Base-by-base conservation (phyloP, 92 coral and sea anemone genomes). In the Parazoanthus swiftii region DNA sequence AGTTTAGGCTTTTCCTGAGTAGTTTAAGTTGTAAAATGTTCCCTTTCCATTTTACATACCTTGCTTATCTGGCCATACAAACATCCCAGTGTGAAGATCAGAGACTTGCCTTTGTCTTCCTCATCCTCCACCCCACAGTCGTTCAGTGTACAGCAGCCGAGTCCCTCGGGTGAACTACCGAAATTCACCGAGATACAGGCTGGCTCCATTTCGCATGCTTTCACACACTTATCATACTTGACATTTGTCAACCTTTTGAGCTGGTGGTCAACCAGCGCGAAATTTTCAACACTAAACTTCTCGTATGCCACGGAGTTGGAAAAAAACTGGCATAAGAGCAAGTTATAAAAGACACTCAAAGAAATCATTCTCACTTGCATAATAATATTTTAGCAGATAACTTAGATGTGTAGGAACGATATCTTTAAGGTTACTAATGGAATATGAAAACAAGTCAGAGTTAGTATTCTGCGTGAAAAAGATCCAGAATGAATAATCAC, bases 131-230 rank as follows among this genome's bases (percentile, higher is more conserved):
- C 83, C 37, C 83, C 83, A 54, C 83, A 79, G 68, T 50, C 44
- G 83, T 79, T 79, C 68, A 79, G 83, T 54, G 83, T 26, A 54
- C 83, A 79, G 68, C 83, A 79, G 13, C 83, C 83, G n/a, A 50
- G 33, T 26, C 42, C 42, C 29, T 11, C 44, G 3, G 38, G 13
- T 1, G 70, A 79, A 37, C 39, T 71, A 11, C 67, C 83, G 37
- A n/a, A 79, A 26, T 79, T 79, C 71, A 79, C 70, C 39, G 83
- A 79, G 2, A 79, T 79, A 79, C 83, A 79, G 26, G 68, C 70
- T 21, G 26, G 83, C 21, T 79, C 70, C 21, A 7, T 79, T 37
- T 79, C 20, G 26, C 83, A 79, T 4, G 68, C 83, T 3, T 79
- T 56, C 23, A 25, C 44, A 2, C 83, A 79, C 8, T 15, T 79